Base-by-base conservation (phyloP, 2,888 invertebrate genomes). In the Antheraea yamamai region DNA sequence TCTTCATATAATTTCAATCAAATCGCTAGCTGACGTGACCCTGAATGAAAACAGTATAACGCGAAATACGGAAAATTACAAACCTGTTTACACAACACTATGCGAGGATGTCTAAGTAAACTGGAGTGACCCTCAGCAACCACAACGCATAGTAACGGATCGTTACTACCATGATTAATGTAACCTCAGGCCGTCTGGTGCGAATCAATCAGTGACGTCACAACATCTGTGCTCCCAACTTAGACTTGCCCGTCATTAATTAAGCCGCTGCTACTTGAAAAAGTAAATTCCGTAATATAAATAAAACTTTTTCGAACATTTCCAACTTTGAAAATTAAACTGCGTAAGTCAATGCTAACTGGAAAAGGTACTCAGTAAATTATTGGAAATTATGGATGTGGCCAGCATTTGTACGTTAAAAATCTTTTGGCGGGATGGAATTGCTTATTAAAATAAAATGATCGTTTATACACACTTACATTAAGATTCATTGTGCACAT, bases 171-270 rank as follows among this genome's bases (percentile, higher is more conserved):
- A 84, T 89, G 90, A 90, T 90, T 89, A 88, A 90, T 90, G 87
- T 82, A 75, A 76, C 78, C 79, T 74, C 78, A 78, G 79, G 80
- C 78, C 77, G 78, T 76, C 80, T 78, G 76, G 81, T 84, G 82
- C 83, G 82, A 88, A 89, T 91, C 89, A 89, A 90, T 90, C 90
- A 89, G 82, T 86, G 84, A 83, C 87, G 87, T 86, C 87, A 85
- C 80, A 80, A 81, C 84, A 85, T 85, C 85, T 87, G 87, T 79
- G 81, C 76, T 75, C 78, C 78, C 77, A 82, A 81, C 84, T 82
- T 83, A 80, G 82, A 82, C 80, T 84, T 81, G 79, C 77, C 76
- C 74, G 73, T 78, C 80, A 84, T 83, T 82, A 82, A 82, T 83
- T 82, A 82, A 73, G 71, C 71, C 52, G n/a, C 35, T 51, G 51